Evolutionary conservation across 35 echinoderm and acorn worm species (phyloP).

Genomic region (Patiria miniata): DNA sequence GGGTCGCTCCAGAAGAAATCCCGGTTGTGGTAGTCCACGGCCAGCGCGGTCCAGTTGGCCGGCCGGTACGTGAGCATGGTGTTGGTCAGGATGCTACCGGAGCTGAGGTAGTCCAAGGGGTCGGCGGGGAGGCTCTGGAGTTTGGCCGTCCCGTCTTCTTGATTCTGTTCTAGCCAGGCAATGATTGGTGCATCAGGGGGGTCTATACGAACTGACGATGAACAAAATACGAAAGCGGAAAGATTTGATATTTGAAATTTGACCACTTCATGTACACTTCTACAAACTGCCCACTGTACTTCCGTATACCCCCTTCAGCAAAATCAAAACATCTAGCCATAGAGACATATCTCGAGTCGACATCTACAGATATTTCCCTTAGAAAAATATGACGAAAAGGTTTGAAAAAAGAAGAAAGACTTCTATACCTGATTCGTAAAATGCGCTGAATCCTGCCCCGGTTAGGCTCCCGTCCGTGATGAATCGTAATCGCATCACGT

Average conservation of each 20-base stretch:
- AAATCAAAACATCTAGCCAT: too few relatives aligned
- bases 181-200: background rate
- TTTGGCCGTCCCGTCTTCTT: background rate
- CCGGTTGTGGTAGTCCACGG: conserved; percentile 48
- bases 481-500: background rate
- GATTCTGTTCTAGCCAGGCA: conserved; percentile 9
- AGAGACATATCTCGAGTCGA: too few relatives aligned
- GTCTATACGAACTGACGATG: background rate
- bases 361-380: too few relatives aligned
- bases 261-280: too few relatives aligned
- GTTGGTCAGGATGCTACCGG: conserved; percentile 37
- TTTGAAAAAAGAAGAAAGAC: too few relatives aligned
- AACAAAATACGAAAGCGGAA: background rate
- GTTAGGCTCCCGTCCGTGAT: background rate
- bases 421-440: background rate
- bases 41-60: conserved; percentile 53
- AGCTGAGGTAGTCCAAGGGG: conserved; percentile 31
- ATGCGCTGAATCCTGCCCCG: background rate
- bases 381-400: too few relatives aligned
- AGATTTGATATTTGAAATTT: too few relatives aligned
- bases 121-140: conserved; percentile 68
- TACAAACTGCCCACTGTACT: too few relatives aligned
- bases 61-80: conserved; percentile 35
- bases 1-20: conserved; percentile 67
- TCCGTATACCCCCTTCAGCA: too few relatives aligned